These are phyloP conservation scores for Asbolus verrucosus DNA, from an alignment of 1,140 invertebrate species.

Conservation along the genomic window DNA sequence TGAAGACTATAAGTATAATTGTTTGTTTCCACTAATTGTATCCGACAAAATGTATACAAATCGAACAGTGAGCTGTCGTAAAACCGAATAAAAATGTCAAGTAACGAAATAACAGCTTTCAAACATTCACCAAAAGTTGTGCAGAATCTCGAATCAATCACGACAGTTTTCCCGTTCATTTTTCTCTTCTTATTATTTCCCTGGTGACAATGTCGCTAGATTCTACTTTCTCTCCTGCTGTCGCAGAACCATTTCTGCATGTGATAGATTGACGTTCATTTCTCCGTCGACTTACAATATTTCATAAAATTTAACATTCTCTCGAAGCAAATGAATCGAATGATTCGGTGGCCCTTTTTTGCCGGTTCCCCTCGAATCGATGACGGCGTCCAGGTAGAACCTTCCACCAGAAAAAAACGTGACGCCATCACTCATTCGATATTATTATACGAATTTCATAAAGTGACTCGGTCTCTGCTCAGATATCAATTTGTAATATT, in stretches of 20 bases:
- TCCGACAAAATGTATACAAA: neutral
- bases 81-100: conserved; percentile 41
- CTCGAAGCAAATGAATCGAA: conserved; percentile 43
- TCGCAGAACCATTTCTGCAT: conserved; percentile 51
- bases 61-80: neutral
- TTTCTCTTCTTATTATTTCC: conserved; percentile 61
- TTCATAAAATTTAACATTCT: conserved; percentile 51
- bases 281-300: conserved; percentile 49
- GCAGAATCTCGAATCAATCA: conserved; percentile 57
- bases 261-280: conserved; percentile 58
- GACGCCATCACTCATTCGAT: conserved; percentile 4
- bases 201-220: conserved; percentile 58
- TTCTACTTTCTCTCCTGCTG: conserved; percentile 55
- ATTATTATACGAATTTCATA: conserved; percentile 13
- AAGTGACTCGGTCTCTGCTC: conserved; percentile 17
- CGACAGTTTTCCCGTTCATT: conserved; percentile 56
- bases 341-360: conserved; percentile 10
- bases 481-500: conserved; percentile 45
- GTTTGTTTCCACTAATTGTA: neutral
- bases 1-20: no score
- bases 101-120: conserved; percentile 31
- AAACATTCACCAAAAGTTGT: conserved; percentile 41
- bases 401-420: no score
- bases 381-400: conserved; percentile 2
- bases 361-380: neutral